These are phyloP conservation scores for Todiramphus chloris DNA, from an alignment of 2,113 vertebrate species.

Conservation along the genomic window DNA sequence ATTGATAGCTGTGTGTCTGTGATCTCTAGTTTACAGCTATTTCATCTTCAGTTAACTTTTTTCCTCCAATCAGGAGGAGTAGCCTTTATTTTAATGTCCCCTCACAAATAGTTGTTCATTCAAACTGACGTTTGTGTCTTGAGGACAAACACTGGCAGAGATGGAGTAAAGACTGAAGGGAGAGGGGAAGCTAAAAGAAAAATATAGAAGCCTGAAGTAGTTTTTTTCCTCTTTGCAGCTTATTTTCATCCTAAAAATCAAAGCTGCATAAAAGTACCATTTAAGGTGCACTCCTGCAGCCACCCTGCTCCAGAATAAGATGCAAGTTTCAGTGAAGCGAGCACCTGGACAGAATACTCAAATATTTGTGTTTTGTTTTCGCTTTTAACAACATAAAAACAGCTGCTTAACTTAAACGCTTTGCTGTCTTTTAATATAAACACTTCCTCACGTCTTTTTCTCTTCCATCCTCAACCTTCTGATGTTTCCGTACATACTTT, in stretches of 20 bases:
- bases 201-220: not conserved
- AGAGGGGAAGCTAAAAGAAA: not conserved
- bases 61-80: fast-evolving
- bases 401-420: not conserved
- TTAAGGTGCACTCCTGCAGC: not conserved
- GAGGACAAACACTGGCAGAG: not conserved
- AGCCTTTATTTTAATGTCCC: not conserved
- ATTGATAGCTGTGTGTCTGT: not conserved
- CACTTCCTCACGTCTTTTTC: not conserved
- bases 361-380: not conserved
- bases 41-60: not conserved
- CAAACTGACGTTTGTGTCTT: not conserved
- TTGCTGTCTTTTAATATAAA: not conserved
- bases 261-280: not conserved
- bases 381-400: not conserved
- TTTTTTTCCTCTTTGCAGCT: not conserved
- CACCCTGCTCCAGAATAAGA: not conserved
- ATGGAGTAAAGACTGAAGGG: not conserved
- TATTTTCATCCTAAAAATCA: not conserved
- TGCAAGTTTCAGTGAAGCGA: not conserved
- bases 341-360: not conserved
- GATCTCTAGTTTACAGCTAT: not conserved
- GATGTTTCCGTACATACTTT: not conserved
- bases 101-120: not conserved
- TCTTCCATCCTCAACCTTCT: not conserved